Base-by-base conservation (phyloP, 2,888 invertebrate species). In the Altica lythri region DNA sequence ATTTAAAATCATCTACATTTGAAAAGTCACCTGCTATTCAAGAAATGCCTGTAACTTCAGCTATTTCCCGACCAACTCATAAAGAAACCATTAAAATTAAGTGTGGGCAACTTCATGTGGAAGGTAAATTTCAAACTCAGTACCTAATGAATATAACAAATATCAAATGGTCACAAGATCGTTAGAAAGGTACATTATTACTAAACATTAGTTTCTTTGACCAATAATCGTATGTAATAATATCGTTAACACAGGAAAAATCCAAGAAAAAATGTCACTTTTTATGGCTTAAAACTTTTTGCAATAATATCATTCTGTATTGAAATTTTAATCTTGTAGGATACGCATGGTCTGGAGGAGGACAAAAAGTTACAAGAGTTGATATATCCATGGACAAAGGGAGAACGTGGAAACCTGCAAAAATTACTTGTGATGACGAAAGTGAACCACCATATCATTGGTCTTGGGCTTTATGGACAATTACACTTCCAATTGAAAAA, bases 301-400 rank as follows among this genome's bases (percentile, higher is more conserved):
- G n/a, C n/a, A n/a, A n/a, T n/a, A n/a, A n/a, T n/a, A n/a, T n/a
- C n/a, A n/a, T n/a, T n/a, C n/a, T n/a, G n/a, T n/a, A n/a, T n/a
- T n/a, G n/a, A n/a, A n/a, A n/a, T n/a, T n/a, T n/a, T n/a, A n/a
- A 12, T 30, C 13, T 5, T 12, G 19, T 19, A 84, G 93, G 94
- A 0, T 95, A 94, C 75, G 93, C 94, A 8, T 94, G 90, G 88
- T 95, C 95, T 10, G 98, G 98, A 0, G 97, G 96, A 34, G 98
- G 98, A 0, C 84, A 90, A 1, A 84, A 83, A 66, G 88, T 98
- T 48, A 79, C 95, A 2, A 84, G 98, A 37, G 95, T 99, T 10
- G 98, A 99, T 76, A 78, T 99, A 1, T 92, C 92, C 1, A 73
- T 79, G 0, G 95, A 98, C 77, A 79, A 82, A 45, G 98, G 98